phyloP scores from a whole-genome alignment of 2,797 vertebrate genomes.

The Lindbergichthys nudifrons region DNA sequence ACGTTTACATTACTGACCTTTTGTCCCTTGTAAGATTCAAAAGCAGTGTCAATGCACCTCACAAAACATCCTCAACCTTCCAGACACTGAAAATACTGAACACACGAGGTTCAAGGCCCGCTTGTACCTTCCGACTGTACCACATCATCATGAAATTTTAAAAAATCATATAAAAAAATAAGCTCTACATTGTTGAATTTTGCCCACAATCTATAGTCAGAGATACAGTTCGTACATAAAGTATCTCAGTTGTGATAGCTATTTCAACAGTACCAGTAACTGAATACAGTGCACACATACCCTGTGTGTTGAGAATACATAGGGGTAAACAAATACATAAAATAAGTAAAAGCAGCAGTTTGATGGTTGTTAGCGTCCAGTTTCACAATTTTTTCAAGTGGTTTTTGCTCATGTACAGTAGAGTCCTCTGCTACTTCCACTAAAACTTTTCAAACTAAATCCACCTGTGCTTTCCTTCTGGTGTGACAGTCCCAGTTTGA shows the following conservation, averaged over 20 bases:
- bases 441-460: slow-evolving; percentile 84
- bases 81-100: slow-evolving; percentile 81
- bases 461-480: slow-evolving; percentile 86
- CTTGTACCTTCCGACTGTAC: slow-evolving; percentile 78
- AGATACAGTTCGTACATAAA: slow-evolving; percentile 45
- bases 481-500: slow-evolving; percentile 75
- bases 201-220: slow-evolving; percentile 64
- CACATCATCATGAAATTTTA: slow-evolving; percentile 72
- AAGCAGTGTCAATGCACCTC: slow-evolving; percentile 72
- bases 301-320: slow-evolving; percentile 75
- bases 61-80: slow-evolving; percentile 64
- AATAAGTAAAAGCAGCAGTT: slow-evolving; percentile 76
- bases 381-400: slow-evolving; percentile 63
- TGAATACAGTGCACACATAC: slow-evolving; percentile 77
- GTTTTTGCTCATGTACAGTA: slow-evolving; percentile 54
- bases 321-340: slow-evolving; percentile 50
- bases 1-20: slow-evolving; percentile 81
- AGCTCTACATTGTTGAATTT: slow-evolving; percentile 70
- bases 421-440: slow-evolving; percentile 60
- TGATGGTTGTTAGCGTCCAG: slow-evolving; percentile 59
- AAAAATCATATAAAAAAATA: slow-evolving; percentile 78
- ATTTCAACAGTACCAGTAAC: slow-evolving; percentile 82
- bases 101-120: slow-evolving; percentile 80
- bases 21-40: slow-evolving; percentile 74
- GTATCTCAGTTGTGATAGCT: slow-evolving; percentile 59